Conservation (phyloP, 2,113 vertebrate species). For the Cichladusa arquata region DNA sequence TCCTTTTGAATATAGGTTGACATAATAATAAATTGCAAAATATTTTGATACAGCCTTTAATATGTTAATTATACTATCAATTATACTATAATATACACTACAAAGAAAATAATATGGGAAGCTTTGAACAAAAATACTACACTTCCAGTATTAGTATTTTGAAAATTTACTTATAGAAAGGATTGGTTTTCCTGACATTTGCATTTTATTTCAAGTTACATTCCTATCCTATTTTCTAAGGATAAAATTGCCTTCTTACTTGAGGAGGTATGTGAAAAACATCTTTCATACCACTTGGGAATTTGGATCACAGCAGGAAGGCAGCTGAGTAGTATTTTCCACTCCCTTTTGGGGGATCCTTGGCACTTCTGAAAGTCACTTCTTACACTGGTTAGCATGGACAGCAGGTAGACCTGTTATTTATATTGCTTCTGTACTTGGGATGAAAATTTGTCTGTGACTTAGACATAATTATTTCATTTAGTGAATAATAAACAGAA, state of each 20-base stretch:
- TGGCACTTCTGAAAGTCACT: neutral
- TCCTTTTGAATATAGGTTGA: neutral
- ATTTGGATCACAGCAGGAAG: neutral
- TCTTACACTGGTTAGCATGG: fast-evolving
- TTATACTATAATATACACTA: neutral
- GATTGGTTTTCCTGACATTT: neutral
- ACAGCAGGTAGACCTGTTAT: neutral
- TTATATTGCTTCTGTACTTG: neutral
- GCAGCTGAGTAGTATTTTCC: neutral
- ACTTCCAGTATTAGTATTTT: neutral
- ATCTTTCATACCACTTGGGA: neutral
- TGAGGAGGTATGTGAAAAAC: neutral
- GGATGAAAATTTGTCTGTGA: neutral
- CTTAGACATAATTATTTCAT: neutral
- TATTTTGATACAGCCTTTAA: neutral
- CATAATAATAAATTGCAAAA: neutral
- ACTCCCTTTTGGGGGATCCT: neutral
- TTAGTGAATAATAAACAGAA: neutral
- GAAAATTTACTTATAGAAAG: neutral
- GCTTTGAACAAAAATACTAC: neutral
- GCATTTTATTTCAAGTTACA: neutral
- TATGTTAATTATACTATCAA: neutral
- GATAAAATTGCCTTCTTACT: neutral
- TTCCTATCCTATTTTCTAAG: neutral
- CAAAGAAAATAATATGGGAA: neutral